These are phyloP conservation scores for Anas flavirostris DNA, from an alignment of 2,797 vertebrate genomes.

Conservation along the genomic window DNA sequence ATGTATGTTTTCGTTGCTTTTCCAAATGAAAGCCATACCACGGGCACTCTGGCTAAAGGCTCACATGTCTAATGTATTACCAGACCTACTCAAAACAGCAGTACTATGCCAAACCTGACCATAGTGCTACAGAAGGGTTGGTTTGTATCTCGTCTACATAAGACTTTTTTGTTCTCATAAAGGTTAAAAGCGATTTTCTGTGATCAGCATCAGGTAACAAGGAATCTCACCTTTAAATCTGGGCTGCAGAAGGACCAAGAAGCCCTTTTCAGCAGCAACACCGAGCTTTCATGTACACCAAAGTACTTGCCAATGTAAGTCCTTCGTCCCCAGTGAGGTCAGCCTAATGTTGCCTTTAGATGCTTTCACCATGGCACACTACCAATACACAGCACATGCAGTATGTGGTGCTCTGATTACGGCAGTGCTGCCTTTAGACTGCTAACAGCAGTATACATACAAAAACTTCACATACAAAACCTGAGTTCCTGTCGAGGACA, in stretches of 20 bases:
- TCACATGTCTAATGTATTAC: rapidly evolving
- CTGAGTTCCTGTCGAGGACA: not conserved
- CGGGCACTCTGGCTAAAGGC: too few species aligned
- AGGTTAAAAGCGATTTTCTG: not conserved
- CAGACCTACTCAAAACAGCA: too few species aligned
- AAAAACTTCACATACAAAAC: not conserved
- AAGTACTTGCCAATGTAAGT: too few species aligned
- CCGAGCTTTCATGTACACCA: too few species aligned
- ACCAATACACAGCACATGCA: rapidly evolving
- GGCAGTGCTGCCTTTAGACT: rapidly evolving
- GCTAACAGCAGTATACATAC: too few species aligned
- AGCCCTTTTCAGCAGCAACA: not conserved
- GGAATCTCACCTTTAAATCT: rapidly evolving
- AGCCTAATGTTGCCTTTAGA: rapidly evolving
- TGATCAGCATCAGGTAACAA: rapidly evolving
- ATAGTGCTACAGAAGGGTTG: rapidly evolving
- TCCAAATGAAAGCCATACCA: rapidly evolving
- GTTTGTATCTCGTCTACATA: rapidly evolving
- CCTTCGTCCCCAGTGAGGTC: not conserved
- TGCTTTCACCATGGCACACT: rapidly evolving
- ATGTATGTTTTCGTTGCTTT: rapidly evolving
- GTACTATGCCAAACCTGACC: too few species aligned
- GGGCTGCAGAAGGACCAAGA: not conserved
- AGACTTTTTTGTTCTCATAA: not conserved
- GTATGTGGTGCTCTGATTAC: rapidly evolving